Evolutionary conservation across 2,888 invertebrate species (phyloP), one percentile per base, ranked within the genome.

Genomic region (Meiosimyza decipiens): DNA sequence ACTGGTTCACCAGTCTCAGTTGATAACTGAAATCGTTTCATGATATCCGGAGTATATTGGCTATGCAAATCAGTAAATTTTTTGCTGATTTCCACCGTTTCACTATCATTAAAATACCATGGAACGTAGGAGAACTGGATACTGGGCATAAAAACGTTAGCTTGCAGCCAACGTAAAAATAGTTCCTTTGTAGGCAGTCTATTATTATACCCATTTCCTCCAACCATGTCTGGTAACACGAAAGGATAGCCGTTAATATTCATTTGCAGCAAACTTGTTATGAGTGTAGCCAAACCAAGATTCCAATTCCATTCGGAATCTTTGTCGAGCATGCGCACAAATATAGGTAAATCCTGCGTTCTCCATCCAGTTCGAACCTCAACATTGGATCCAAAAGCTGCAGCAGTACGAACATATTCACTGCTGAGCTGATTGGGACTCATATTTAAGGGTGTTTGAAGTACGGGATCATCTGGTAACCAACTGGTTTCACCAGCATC

Each of bases 161-260:
- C 28, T 28, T 28, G 28, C 28, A 28, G 94, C 94, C 94, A 95
- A 73, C 94, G 89, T 50, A 94, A 88, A 79, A 91, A 92, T 18
- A 92, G 83, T 80, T 92, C 91, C 71, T 90, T 89, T 6, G 86
- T 87, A 12, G 90, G 88, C 0, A 84, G 83, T 22, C 88, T 89
- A 57, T 88, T 84, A 3, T 88, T 82, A 78, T 91, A 91, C 2
- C 89, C 90, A 81, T 91, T 91, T 18, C 92, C 92, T 5, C 91
- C 92, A 71, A 92, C 90, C 92, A 94, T 93, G 82, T 94, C 94
- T 0, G 94, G 94, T 50, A 95, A 84, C n/a, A 94, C 91, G 77
- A 90, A 91, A 0, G 93, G 91, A 85, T 88, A 88, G 0, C 88
- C 88, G 70, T 85, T 87, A 73, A 88, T 75, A 76, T 88, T 88